Base-by-base conservation (phyloP, 2,797 vertebrate species). In the Falco biarmicus region DNA sequence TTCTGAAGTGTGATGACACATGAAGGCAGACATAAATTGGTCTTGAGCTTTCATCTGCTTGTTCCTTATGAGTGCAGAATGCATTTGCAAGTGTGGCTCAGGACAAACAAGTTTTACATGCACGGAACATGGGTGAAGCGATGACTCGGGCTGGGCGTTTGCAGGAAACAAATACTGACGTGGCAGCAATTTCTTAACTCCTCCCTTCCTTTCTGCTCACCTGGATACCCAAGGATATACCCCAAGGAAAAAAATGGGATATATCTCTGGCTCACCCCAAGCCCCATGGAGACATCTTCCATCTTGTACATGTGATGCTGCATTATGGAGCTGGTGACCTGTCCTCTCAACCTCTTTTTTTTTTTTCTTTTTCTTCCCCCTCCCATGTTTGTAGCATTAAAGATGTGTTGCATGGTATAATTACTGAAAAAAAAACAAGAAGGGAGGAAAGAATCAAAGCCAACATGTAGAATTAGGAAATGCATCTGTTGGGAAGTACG, bases 371-470 rank as follows among this genome's bases (percentile, higher is more conserved):
- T 63, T 39, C 39, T 39, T 39, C 39, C 41, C 41, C 41, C 41
- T 15, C 41, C 41, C 13, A 10, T 0, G 0, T 69, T 60, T 43
- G 53, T 39, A 85, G n/a, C 0, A 0, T 50, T 41, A 64, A 10
- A 34, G 9, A 15, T 29, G 26, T 37, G 68, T 63, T 82, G 59
- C 39, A 19, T 1, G 4, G 53, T 64, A 2, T 32, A 84, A 32
- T 10, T 68, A 15, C 14, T 22, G 50, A 78, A 11, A 28, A 28
- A 28, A 75, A 91, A 84, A 69, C 50, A 75, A 3, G 39, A 61
- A 84, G 45, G 32, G 59, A 86, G 22, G 31, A 79, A 66, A 87
- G 25, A 74, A 53, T 25, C 34, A 90, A 79, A 95, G 78, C n/a
- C 68, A 59, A 69, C 28, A 64, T 0, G 6, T 1, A 81, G 43